A percentile compares a stretch with the other conserved stretches of the same genome.
Conservation (phyloP, 2,888 invertebrate genomes). For the Acleris cristana region DNA sequence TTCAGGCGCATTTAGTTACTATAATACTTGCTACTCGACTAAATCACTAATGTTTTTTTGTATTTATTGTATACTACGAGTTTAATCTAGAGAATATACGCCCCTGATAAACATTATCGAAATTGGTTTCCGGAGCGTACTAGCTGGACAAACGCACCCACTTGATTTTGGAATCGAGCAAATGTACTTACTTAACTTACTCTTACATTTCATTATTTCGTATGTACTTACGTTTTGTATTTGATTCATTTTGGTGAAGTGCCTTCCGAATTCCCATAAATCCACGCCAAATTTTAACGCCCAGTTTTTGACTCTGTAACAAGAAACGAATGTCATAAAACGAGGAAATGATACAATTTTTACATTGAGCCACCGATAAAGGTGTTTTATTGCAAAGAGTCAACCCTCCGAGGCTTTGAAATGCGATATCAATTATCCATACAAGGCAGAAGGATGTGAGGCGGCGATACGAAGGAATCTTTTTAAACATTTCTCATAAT, state of each 20-base stretch:
- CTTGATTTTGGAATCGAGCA: too few species aligned
- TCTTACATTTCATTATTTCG: too few species aligned
- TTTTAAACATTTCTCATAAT: constrained; percentile 65
- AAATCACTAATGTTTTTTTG: too few species aligned
- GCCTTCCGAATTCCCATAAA: constrained; percentile 94
- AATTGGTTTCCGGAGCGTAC: too few species aligned
- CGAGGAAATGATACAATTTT: constrained; percentile 37
- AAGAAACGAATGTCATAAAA: constrained; percentile 46
- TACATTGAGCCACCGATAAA: constrained; percentile 29
- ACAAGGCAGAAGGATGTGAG: constrained; percentile 43
- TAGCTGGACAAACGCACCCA: too few species aligned
- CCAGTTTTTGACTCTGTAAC: constrained; percentile 95
- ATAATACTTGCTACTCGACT: too few species aligned
- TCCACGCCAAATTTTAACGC: constrained; percentile 95
- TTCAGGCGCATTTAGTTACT: too few species aligned
- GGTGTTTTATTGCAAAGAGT: constrained; percentile 35
- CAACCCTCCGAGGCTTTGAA: constrained; percentile 29
- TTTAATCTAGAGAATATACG: too few species aligned
- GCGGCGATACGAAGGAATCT: constrained; percentile 47
- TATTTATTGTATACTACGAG: too few species aligned
- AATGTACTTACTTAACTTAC: too few species aligned
- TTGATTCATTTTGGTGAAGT: constrained; percentile 94
- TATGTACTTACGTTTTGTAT: constrained; percentile 90
- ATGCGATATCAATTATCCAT: constrained; percentile 40
- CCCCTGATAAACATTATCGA: too few species aligned